Evolutionary conservation across 2,797 vertebrate species (phyloP), one percentile per base, ranked within the genome.

Genomic region (Sardinella longiceps): DNA sequence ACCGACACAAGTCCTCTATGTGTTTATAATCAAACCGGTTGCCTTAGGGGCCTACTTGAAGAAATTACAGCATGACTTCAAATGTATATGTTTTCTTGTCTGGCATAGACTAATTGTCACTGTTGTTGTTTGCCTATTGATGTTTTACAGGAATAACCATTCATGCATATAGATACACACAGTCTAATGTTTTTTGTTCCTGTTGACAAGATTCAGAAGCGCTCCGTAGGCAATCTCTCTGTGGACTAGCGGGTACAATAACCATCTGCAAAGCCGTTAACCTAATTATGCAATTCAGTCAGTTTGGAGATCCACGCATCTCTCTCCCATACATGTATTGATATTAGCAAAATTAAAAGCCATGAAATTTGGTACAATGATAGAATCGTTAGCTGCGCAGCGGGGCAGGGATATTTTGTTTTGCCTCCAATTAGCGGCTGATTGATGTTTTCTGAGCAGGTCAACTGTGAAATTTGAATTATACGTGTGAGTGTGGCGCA

Each of bases 401-500:
- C 96, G 95, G 97, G 96, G 96, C 97, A 97, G 96, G 95, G 96
- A 97, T 97, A 97, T 98, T 96, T 97, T 97, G 96, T 98, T 98
- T 97, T 97, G 89, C 95, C 96, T 97, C 98, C 97, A 98, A 98
- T 98, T 98, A 98, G 96, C 95, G 96, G 95, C 96, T 98, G 97
- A 98, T 98, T 98, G 97, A 96, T 97, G 97, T 97, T 98, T 99
- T 98, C 96, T 97, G 94, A 95, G 96, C 96, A 97, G 97, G 97
- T 99, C 97, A 98, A 95, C 97, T 98, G 97, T 98, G 96, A 98
- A 98, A 98, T 98, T 94, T 96, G 97, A 97, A 99, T 98, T 96
- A 98, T 96, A 97, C 95, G 95, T 96, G 96, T 95, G 95, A 95
- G 85, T 91, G 93, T 95, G 92, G 94, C 94, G 95, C 95, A 94